These are phyloP conservation scores for Campaea margaritaria DNA, from an alignment of 2,888 invertebrate species.

Conservation along the genomic window DNA sequence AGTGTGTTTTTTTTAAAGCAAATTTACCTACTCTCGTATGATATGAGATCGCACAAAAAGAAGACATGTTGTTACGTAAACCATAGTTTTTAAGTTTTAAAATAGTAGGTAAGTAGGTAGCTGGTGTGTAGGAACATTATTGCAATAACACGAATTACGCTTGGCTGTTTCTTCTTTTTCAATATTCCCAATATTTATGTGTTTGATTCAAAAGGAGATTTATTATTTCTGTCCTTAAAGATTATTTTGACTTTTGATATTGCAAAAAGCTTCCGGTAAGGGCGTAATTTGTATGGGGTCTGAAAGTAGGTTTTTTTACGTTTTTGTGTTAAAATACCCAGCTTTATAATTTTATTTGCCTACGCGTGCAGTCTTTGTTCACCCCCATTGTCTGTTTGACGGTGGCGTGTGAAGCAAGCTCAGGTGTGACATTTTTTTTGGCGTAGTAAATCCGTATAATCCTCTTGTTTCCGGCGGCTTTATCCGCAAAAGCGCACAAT, in stretches of 20 bases:
- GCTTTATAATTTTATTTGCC: constrained; percentile 2
- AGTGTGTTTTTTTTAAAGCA: no score
- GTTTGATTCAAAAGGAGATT: constrained; percentile 34
- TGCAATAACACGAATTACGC: no score
- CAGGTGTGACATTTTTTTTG: constrained; percentile 43
- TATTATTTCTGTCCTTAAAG: constrained; percentile 26
- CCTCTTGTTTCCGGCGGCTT: constrained; percentile 43
- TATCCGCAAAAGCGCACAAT: constrained; percentile 41
- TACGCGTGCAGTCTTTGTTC: not conserved
- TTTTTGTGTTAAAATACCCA: no score
- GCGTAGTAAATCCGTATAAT: constrained; percentile 39
- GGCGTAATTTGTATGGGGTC: constrained; percentile 2
- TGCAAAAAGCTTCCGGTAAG: not conserved
- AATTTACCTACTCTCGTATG: no score
- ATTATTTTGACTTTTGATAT: constrained; percentile 4
- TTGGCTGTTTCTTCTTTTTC: no score
- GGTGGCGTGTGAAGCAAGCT: constrained; percentile 30
- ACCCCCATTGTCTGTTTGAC: not conserved
- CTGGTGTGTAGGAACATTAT: no score
- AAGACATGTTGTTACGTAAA: no score
- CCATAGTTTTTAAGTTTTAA: no score
- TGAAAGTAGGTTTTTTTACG: not conserved
- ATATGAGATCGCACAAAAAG: no score
- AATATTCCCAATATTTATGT: constrained; percentile 41
- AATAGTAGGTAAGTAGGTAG: no score